Evolutionary conservation across 2,797 vertebrate genomes (phyloP).

Genomic region (Passerculus sandwichensis): DNA sequence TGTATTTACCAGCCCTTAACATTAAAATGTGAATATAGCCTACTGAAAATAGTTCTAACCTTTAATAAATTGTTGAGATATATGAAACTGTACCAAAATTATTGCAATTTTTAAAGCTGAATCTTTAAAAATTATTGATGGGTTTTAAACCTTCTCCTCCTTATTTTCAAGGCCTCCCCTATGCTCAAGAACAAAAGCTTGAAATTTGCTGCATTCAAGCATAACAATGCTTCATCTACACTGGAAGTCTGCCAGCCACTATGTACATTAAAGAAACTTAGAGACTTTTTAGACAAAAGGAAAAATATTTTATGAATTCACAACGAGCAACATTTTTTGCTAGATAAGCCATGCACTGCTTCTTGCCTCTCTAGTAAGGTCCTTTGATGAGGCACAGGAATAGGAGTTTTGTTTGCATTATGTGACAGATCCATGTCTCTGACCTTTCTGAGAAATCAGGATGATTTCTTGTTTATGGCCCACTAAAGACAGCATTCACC

Average conservation of each 20-base stretch:
- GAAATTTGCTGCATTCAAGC: not conserved
- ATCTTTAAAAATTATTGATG: not conserved
- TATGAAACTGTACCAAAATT: not conserved
- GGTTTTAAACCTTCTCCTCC: not conserved
- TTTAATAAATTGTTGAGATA: not conserved
- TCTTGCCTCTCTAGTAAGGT: not conserved
- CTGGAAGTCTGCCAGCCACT: not conserved
- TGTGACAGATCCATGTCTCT: not conserved
- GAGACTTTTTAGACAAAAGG: not conserved
- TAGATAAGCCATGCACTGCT: not conserved
- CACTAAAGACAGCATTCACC: not conserved
- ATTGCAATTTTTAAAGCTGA: not conserved
- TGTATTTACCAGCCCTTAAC: not conserved
- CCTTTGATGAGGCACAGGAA: not conserved
- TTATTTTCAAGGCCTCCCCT: not conserved
- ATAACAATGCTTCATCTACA: not conserved
- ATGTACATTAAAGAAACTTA: not conserved
- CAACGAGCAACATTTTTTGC: not conserved
- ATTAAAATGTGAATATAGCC: not conserved
- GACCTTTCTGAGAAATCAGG: not conserved
- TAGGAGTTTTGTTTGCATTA: not conserved
- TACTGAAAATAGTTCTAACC: not conserved
- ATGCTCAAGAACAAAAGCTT: not conserved
- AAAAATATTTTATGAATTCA: not conserved
- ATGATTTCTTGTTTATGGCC: not conserved